phyloP scores from a whole-genome alignment of 2,888 invertebrate species.

The Drosophila melanosoma region DNA sequence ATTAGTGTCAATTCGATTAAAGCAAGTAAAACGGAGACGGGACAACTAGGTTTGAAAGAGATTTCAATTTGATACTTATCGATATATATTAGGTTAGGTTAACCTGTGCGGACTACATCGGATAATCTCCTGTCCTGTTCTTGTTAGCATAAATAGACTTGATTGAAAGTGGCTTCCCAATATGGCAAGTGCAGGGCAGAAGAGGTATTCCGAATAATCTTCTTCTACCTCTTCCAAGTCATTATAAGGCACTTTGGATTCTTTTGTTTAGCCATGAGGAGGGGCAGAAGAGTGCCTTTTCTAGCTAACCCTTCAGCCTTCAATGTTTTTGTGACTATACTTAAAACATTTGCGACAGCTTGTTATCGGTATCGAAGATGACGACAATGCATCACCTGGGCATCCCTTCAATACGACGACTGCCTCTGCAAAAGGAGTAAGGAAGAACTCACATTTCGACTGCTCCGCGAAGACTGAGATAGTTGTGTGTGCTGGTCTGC shows the following conservation, averaged over 20 bases:
- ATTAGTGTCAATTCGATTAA: background rate
- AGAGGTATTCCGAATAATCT: background rate
- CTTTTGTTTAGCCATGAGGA: background rate
- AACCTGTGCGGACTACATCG: background rate
- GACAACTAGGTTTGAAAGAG: background rate
- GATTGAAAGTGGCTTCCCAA: background rate
- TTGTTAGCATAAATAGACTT: background rate
- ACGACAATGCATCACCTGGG: too few species aligned
- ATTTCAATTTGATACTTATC: background rate
- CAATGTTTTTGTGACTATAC: too few species aligned
- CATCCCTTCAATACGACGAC: too few species aligned
- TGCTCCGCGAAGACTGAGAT: constrained; percentile 65
- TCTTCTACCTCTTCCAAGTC: background rate
- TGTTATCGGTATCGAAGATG: too few species aligned
- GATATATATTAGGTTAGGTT: background rate
- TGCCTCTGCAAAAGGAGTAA: background rate
- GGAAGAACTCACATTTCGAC: constrained; percentile 67
- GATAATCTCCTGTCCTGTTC: background rate
- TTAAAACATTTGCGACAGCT: too few species aligned
- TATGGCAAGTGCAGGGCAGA: background rate
- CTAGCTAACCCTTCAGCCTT: too few species aligned
- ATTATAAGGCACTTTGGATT: background rate
- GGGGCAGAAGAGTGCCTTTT: too few species aligned
- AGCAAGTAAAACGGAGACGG: too few species aligned
- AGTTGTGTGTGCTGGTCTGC: constrained; percentile 82